Evolutionary conservation across 2,797 vertebrate species (phyloP).

Genomic region (Tauraco hartlaubi): DNA sequence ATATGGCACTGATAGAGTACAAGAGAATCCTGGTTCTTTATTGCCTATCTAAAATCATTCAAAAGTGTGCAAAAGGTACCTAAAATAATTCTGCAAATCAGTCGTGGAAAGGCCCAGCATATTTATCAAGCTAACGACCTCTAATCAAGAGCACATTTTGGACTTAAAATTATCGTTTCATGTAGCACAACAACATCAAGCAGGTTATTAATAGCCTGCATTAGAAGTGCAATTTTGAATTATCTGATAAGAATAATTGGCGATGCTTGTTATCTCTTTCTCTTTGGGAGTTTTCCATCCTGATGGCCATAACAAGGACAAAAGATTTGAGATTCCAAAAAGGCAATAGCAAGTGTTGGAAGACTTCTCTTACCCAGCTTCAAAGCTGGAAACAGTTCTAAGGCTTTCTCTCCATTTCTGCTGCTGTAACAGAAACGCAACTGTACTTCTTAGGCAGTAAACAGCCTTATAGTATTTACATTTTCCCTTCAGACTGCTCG

Average conservation of each 20-base stretch:
- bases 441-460: not conserved
- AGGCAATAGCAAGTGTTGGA: not conserved
- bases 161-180: not conserved
- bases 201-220: constrained; percentile 33
- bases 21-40: not conserved
- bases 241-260: constrained; percentile 56
- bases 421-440: constrained; percentile 11
- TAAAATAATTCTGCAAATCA: not conserved
- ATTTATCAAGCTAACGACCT: constrained; percentile 17
- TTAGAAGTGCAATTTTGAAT: not conserved
- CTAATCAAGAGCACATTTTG: constrained; percentile 12
- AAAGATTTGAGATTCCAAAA: not conserved
- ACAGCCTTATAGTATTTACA: not conserved
- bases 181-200: not conserved
- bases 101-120: not conserved
- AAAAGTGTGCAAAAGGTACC: not conserved
- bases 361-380: not conserved
- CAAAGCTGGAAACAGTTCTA: not conserved
- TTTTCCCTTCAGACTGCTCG: not conserved
- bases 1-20: not conserved
- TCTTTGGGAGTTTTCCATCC: not conserved
- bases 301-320: not conserved
- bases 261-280: constrained; percentile 7
- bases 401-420: not conserved
- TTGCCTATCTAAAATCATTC: not conserved